These are phyloP conservation scores for Drosophila mimetica DNA, from an alignment of 2,888 invertebrate genomes.

Conservation along the genomic window DNA sequence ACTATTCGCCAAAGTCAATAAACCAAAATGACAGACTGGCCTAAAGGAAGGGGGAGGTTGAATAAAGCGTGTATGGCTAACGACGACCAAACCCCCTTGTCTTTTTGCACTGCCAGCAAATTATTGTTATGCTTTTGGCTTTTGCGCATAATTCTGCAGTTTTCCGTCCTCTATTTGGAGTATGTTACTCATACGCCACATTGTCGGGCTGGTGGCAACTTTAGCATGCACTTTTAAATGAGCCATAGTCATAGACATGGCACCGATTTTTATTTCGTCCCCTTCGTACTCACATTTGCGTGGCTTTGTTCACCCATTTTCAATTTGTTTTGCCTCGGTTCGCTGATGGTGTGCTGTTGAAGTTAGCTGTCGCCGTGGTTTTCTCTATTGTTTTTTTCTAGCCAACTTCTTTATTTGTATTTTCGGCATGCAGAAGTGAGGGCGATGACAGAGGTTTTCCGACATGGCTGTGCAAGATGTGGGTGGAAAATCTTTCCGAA, in stretches of 20 bases:
- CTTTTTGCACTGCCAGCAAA: constrained; percentile 55
- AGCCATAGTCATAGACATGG: constrained; percentile 67
- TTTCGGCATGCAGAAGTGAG: constrained; percentile 35
- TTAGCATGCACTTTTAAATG: constrained; percentile 69
- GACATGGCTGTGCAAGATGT: constrained; percentile 21
- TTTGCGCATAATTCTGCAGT: constrained; percentile 79
- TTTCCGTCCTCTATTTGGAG: constrained; percentile 65
- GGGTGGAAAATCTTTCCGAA: neutral
- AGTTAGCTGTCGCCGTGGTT: constrained; percentile 41
- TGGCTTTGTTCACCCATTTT: constrained; percentile 50
- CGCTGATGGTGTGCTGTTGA: constrained; percentile 23
- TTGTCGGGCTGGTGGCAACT: constrained; percentile 48
- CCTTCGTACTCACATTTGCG: constrained; percentile 30
- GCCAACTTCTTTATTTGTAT: constrained; percentile 47
- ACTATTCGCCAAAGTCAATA: constrained; percentile 80
- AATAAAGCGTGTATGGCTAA: constrained; percentile 9
- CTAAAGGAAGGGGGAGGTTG: neutral
- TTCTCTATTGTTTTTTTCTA: constrained; percentile 15
- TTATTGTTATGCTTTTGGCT: constrained; percentile 78
- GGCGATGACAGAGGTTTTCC: constrained; percentile 24
- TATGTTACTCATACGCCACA: constrained; percentile 78
- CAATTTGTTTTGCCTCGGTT: constrained; percentile 45
- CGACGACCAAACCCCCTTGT: constrained; percentile 3
- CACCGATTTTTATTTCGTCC: constrained; percentile 39
- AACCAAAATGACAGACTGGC: constrained; percentile 70